These are phyloP conservation scores for Drosophila orena DNA, from an alignment of 1,140 invertebrate species.

Conservation along the genomic window DNA sequence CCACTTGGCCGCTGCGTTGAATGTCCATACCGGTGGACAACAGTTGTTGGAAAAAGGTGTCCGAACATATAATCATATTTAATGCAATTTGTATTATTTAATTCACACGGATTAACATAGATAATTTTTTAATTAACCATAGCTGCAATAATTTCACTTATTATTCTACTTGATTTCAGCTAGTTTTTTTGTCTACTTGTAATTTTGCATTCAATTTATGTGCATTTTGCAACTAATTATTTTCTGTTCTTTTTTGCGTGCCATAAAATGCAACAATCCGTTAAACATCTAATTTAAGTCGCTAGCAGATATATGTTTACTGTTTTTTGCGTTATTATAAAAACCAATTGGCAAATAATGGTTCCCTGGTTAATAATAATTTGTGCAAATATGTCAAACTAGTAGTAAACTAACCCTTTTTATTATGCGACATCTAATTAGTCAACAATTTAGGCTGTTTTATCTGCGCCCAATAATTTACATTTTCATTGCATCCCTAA, in stretches of 20 bases:
- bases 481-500: neutral
- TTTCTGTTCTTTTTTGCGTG: neutral
- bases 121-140: slow-evolving; percentile 33
- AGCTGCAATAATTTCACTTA: slow-evolving; percentile 26
- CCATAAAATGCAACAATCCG: neutral
- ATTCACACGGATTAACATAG: slow-evolving; percentile 31
- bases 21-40: neutral
- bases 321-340: neutral
- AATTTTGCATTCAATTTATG: neutral
- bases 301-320: neutral
- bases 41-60: slow-evolving; percentile 1
- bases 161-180: slow-evolving; percentile 25
- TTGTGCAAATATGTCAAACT: slow-evolving; percentile 44
- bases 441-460: slow-evolving; percentile 31
- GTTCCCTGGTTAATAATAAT: slow-evolving; percentile 25
- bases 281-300: neutral
- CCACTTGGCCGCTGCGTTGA: slow-evolving; percentile 8
- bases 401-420: slow-evolving; percentile 16
- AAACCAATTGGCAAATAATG: neutral
- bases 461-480: slow-evolving; percentile 2
- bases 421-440: slow-evolving; percentile 41
- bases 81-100: slow-evolving; percentile 19
- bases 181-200: slow-evolving; percentile 1
- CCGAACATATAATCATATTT: slow-evolving; percentile 13
- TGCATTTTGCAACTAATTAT: slow-evolving; percentile 1